Conservation (phyloP, 1,140 invertebrate species). For the Hormaphis cornu region DNA sequence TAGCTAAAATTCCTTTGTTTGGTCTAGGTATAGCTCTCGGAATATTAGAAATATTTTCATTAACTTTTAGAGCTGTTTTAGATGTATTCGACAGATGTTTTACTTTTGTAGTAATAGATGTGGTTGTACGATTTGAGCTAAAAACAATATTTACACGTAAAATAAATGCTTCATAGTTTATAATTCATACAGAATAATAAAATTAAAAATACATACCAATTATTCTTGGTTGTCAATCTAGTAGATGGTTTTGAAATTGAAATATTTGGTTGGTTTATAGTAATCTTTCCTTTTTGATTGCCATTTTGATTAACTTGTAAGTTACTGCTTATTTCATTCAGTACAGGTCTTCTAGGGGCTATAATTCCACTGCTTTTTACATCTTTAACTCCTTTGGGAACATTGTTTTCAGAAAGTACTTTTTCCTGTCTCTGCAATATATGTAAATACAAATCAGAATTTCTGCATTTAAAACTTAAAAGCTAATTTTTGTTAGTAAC, state of each 20-base stretch:
- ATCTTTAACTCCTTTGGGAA: neutral
- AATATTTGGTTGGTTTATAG: neutral
- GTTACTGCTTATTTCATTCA: slow-evolving; percentile 22
- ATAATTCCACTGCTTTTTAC: neutral
- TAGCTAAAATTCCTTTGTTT: neutral
- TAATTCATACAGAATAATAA: neutral
- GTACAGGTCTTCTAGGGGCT: neutral
- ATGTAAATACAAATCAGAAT: neutral
- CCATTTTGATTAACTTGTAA: neutral
- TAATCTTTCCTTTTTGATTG: slow-evolving; percentile 12
- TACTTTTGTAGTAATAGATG: neutral
- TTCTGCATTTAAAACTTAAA: too few relatives aligned
- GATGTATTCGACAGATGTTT: neutral
- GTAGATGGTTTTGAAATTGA: slow-evolving; percentile 8
- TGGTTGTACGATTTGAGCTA: slow-evolving; percentile 14
- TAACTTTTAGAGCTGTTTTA: slow-evolving; percentile 8
- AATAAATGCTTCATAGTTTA: too few relatives aligned
- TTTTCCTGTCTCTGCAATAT: slow-evolving; percentile 15
- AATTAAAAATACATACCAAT: neutral
- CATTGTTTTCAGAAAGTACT: slow-evolving; percentile 3
- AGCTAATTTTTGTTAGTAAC: too few relatives aligned
- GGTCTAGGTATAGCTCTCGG: neutral
- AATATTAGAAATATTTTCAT: slow-evolving; percentile 12
- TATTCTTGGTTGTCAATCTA: slow-evolving; percentile 6
- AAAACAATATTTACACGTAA: too few relatives aligned